These are phyloP conservation scores for Drosophila parabipectinata DNA, from an alignment of 1,140 invertebrate species.

Conservation along the genomic window DNA sequence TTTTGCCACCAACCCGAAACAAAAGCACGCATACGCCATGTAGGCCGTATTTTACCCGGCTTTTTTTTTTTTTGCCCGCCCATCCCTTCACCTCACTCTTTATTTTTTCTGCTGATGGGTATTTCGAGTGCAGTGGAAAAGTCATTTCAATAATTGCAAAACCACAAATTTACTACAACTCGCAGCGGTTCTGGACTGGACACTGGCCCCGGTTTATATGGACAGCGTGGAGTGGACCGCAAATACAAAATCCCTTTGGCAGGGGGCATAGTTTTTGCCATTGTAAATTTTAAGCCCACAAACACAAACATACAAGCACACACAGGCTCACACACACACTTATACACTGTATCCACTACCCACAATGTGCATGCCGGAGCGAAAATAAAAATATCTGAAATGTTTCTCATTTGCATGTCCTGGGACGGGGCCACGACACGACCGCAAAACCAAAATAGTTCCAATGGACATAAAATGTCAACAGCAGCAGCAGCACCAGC, in stretches of 20 bases:
- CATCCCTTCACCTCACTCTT: slow-evolving; percentile 10
- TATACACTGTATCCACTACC: slow-evolving; percentile 7
- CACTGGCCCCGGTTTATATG: slow-evolving; percentile 10
- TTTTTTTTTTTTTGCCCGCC: slow-evolving; percentile 5
- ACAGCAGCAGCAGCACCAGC: slow-evolving; percentile 50
- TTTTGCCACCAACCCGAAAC: slow-evolving; percentile 64
- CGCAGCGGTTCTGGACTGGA: slow-evolving; percentile 61
- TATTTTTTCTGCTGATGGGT: slow-evolving; percentile 40
- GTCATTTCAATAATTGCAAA: slow-evolving; percentile 84
- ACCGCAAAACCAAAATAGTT: slow-evolving; percentile 82
- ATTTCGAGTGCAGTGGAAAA: slow-evolving; percentile 69
- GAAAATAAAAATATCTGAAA: slow-evolving; percentile 83
- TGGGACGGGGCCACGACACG: slow-evolving; percentile 42
- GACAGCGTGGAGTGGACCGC: slow-evolving; percentile 33
- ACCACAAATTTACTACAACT: slow-evolving; percentile 84
- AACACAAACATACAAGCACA: slow-evolving; percentile 3
- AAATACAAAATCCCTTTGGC: slow-evolving; percentile 66
- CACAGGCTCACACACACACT: neutral
- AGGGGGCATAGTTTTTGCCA: slow-evolving; percentile 54
- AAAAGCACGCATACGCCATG: slow-evolving; percentile 64
- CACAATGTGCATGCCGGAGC: slow-evolving; percentile 71
- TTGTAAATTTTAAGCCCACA: slow-evolving; percentile 62
- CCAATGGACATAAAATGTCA: slow-evolving; percentile 84
- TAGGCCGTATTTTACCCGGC: slow-evolving; percentile 21
- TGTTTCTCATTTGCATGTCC: slow-evolving; percentile 76